phyloP scores from a whole-genome alignment of 2,113 vertebrate species.

The Dolichallabes microphthalmus region DNA sequence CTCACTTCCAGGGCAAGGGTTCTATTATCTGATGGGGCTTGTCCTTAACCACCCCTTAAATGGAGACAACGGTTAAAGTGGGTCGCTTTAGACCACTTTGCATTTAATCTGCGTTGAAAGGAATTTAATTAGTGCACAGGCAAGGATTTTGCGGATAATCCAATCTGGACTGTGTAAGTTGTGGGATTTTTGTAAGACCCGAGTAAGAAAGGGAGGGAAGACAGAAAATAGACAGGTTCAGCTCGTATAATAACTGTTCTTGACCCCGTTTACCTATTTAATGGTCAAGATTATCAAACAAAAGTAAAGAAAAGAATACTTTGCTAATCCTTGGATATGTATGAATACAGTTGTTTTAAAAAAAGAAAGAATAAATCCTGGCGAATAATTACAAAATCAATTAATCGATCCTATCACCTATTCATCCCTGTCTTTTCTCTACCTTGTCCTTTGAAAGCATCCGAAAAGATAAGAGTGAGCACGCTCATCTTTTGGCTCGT shows the following conservation, averaged over 20 bases:
- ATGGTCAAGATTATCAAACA: not conserved
- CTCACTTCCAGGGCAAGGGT: slow-evolving; percentile 42
- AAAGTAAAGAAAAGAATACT: not conserved
- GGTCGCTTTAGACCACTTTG: slow-evolving; percentile 15
- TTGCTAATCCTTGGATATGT: not conserved
- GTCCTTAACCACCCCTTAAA: slow-evolving; percentile 37
- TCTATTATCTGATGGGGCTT: slow-evolving; percentile 41
- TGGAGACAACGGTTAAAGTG: slow-evolving; percentile 19
- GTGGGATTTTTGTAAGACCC: not conserved
- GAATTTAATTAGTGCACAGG: slow-evolving; percentile 20
- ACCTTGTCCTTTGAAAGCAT: not conserved
- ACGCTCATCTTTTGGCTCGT: slow-evolving; percentile 22
- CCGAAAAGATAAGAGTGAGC: slow-evolving; percentile 18
- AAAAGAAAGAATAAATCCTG: not conserved
- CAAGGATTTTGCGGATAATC: slow-evolving; percentile 19
- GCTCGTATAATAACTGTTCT: not conserved
- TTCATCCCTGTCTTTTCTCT: not conserved
- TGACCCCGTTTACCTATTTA: not conserved
- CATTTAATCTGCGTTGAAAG: not conserved
- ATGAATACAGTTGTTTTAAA: not conserved
- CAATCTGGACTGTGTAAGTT: not conserved
- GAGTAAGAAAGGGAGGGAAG: not conserved
- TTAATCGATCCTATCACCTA: not conserved
- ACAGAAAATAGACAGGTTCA: not conserved
- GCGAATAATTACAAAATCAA: not conserved